A percentile compares a stretch with the other conserved stretches of the same genome.
Conservation (phyloP, 2,888 invertebrate species). For the Pheosia gnoma region DNA sequence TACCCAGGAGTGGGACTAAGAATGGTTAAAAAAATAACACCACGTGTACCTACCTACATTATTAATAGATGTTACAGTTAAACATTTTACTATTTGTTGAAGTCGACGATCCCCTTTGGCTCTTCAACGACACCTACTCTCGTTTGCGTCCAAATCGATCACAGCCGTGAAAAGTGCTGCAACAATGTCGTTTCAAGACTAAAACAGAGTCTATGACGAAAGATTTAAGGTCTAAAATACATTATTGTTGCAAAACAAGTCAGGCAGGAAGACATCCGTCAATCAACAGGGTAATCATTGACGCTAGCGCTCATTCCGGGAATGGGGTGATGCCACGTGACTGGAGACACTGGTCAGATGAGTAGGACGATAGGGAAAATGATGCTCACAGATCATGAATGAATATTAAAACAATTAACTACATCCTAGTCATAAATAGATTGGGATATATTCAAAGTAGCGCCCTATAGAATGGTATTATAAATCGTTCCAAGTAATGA, state of each 20-base stretch:
- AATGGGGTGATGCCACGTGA: slow-evolving; percentile 59
- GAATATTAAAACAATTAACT: slow-evolving; percentile 25
- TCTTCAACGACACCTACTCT: slow-evolving; percentile 56
- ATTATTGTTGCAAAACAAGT: slow-evolving; percentile 40
- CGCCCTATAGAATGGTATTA: slow-evolving; percentile 34
- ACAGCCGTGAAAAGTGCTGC: slow-evolving; percentile 51
- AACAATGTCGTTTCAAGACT: slow-evolving; percentile 32
- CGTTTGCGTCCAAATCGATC: slow-evolving; percentile 58
- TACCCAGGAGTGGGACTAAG: too few relatives aligned
- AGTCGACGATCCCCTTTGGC: slow-evolving; percentile 64
- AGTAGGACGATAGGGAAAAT: slow-evolving; percentile 43
- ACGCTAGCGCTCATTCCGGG: slow-evolving; percentile 62
- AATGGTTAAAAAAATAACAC: too few relatives aligned
- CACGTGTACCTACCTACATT: too few relatives aligned
- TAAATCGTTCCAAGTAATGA: slow-evolving; percentile 51
- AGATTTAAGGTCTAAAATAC: slow-evolving; percentile 46
- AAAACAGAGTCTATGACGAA: slow-evolving; percentile 37
- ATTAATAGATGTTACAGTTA: slow-evolving; percentile 6
- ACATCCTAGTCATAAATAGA: slow-evolving; percentile 21
- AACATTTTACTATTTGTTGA: slow-evolving; percentile 40
- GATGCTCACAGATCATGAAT: slow-evolving; percentile 42
- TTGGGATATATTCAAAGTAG: slow-evolving; percentile 29
- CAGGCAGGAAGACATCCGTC: slow-evolving; percentile 75
- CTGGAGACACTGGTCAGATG: slow-evolving; percentile 37
- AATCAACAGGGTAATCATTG: slow-evolving; percentile 61